Evolutionary conservation across 2,113 vertebrate species (phyloP).

Genomic region (Callithrix jacchus): DNA sequence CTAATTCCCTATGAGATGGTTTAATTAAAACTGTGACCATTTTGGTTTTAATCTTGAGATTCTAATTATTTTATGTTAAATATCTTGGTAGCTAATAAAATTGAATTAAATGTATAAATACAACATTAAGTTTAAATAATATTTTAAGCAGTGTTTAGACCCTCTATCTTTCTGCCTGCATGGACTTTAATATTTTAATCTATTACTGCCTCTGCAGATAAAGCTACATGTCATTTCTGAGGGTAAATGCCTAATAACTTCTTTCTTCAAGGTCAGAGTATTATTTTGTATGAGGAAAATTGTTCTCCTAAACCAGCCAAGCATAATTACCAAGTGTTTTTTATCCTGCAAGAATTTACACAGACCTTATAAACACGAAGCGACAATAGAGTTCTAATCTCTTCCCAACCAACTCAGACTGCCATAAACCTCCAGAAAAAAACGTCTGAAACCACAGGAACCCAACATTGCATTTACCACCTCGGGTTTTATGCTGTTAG

Average conservation of each 20-base stretch:
- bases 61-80: conserved; percentile 69
- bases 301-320: conserved; percentile 28
- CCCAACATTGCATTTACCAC: conserved; percentile 33
- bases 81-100: conserved; percentile 58
- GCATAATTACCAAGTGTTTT: background rate
- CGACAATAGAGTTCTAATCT: background rate
- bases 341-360: conserved; percentile 3
- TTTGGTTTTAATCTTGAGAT: conserved; percentile 60
- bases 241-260: background rate
- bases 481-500: conserved; percentile 25
- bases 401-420: background rate
- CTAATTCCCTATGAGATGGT: conserved; percentile 45
- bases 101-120: conserved; percentile 59
- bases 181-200: background rate
- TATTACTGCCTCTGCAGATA: background rate
- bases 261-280: conserved; percentile 14
- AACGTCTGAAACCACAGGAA: conserved; percentile 1
- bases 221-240: background rate
- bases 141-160: background rate
- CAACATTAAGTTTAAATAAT: conserved; percentile 49
- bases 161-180: background rate
- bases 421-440: conserved; percentile 6
- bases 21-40: conserved; percentile 56
- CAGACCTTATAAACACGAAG: background rate
- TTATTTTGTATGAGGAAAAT: background rate